Evolutionary conservation across 2,113 vertebrate genomes (phyloP), one percentile per base, ranked within the genome.

Genomic region (Podocnemis expansa): DNA sequence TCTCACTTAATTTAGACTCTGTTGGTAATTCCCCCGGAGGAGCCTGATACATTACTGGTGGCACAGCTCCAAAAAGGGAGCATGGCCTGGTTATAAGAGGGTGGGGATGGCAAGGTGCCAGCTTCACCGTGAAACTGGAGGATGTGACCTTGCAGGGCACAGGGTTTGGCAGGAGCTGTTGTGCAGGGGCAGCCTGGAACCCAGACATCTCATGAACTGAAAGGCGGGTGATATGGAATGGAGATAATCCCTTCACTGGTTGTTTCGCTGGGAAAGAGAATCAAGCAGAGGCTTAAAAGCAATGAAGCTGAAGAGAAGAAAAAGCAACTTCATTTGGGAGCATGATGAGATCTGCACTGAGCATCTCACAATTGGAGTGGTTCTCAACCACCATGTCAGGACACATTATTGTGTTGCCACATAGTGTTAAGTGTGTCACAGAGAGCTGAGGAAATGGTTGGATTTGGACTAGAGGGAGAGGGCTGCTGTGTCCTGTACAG

Each of bases 61-160:
- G 93, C 93, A 94, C 49, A 41, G 86, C 93, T 91, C 91, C 95
- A 93, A 87, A 91, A 45, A 91, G 91, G 83, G 67, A 91, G 91
- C 93, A 87, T 52, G 5, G 56, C 75, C 43, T 47, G 24, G 84
- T 67, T 75, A 43, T 85, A 84, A 76, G 73, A 88, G 25, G 82
- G 73, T 88, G 88, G 85, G 63, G 47, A 58, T 67, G 95, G 93
- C 93, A 3, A 0, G 76, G 63, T 52, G 78, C 93, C 95, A 96
- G 91, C 8, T 0, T 45, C 31, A 94, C 82, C 21, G 88, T 78
- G 88, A 51, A 41, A 24, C 6, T 19, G 55, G n/a, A 41, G 9
- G 67, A 73, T 73, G 38, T 19, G 21, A n/a, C 29, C 55, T 60
- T 60, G 58, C 58, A 22, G 19, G 67, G 38, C 22, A 10, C 10